Conservation (phyloP, 1,140 invertebrate species). For the Zophobas atratus region DNA sequence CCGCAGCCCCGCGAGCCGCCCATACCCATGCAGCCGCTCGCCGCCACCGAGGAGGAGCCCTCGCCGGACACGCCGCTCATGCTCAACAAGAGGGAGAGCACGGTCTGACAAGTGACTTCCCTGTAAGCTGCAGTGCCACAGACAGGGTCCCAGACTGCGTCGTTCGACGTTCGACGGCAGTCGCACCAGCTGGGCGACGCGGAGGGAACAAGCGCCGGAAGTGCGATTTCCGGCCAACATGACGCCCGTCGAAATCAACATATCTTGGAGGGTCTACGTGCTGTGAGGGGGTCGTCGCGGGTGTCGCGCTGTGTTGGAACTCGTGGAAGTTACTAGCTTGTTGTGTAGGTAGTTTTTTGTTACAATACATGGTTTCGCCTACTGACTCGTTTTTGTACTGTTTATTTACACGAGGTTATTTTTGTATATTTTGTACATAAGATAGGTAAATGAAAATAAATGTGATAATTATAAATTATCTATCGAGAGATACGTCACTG, state of each 20-base stretch:
- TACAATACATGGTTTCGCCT: conserved; percentile 8
- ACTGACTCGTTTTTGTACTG: conserved; percentile 13
- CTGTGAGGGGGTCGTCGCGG: conserved; percentile 29
- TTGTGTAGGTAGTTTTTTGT: conserved; percentile 25
- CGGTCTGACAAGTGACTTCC: conserved; percentile 70
- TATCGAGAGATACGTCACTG: conserved; percentile 13
- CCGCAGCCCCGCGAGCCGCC: conserved; percentile 64
- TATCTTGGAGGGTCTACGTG: conserved; percentile 29
- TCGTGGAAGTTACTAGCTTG: not conserved
- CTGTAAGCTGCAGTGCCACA: conserved; percentile 57
- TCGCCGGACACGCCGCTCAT: conserved; percentile 72
- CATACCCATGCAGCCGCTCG: conserved; percentile 68
- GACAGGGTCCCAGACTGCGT: conserved; percentile 26
- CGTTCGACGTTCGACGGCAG: not conserved
- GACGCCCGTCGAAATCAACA: conserved; percentile 14
- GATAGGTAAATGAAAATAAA: conserved; percentile 40
- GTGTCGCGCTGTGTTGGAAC: not conserved
- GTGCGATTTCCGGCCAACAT: no score
- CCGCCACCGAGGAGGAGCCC: conserved; percentile 68
- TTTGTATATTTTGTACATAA: conserved; percentile 45
- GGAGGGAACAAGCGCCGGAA: not conserved
- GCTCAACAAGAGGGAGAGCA: conserved; percentile 72
- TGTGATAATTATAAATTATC: conserved; percentile 46
- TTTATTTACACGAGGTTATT: conserved; percentile 29
- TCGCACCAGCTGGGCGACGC: not conserved